A percentile compares a stretch with the other conserved stretches of the same genome.
Conservation (phyloP, 2,113 vertebrate species). For the Sphaerodactylus townsendi region DNA sequence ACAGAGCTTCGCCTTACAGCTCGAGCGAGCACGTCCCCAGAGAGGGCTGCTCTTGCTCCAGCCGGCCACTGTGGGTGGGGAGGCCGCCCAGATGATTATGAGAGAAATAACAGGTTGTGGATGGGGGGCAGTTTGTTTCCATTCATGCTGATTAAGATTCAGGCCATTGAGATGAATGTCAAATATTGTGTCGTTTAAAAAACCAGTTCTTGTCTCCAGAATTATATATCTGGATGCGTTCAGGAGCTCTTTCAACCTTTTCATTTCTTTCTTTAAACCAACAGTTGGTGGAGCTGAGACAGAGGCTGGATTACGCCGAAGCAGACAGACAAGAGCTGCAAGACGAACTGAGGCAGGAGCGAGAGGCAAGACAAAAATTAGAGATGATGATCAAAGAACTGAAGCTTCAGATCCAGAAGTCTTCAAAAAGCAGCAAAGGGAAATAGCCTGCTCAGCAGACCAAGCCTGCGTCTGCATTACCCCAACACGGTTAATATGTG, state of each 20-base stretch:
- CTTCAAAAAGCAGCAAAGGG: constrained; percentile 73
- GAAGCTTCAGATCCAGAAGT: constrained; percentile 89
- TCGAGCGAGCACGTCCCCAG: no score
- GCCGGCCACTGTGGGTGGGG: no score
- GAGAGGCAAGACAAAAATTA: constrained; percentile 90
- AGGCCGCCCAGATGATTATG: no score
- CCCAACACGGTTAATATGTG: constrained; percentile 1
- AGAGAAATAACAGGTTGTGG: no score
- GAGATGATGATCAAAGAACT: constrained; percentile 91
- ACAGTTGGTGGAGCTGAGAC: constrained; percentile 89
- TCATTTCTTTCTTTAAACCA: neutral
- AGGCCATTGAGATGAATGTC: no score
- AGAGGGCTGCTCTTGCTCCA: no score
- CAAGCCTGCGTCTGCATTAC: neutral
- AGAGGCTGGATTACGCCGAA: constrained; percentile 90
- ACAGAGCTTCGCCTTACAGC: no score
- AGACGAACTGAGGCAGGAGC: constrained; percentile 89
- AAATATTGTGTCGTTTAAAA: neutral
- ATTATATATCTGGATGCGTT: neutral
- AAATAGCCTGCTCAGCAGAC: constrained; percentile 58
- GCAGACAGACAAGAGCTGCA: constrained; percentile 94
- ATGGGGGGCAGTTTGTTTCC: no score
- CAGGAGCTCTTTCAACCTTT: neutral
- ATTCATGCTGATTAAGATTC: no score
- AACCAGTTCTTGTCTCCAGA: neutral